Evolutionary conservation across 2,797 vertebrate genomes (phyloP).

Genomic region (Mormyrops attenuatus): DNA sequence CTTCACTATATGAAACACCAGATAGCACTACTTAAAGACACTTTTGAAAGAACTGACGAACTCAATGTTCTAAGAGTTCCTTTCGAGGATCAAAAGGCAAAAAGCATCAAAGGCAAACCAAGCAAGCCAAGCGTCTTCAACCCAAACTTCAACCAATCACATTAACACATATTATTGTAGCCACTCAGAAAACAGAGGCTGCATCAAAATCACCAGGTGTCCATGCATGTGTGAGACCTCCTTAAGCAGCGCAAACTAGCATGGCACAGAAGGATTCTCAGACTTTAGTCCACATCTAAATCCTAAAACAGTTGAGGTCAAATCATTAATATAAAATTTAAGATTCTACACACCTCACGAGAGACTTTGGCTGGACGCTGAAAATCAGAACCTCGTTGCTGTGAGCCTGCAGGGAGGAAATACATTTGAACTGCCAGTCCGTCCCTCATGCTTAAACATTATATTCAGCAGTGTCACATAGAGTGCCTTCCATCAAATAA

Average conservation of each 20-base stretch:
- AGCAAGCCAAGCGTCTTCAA: neutral
- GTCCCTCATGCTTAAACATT: neutral
- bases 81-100: neutral
- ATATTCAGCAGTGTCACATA: neutral
- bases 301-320: neutral
- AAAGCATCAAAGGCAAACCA: neutral
- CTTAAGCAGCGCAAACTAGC: neutral
- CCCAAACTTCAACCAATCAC: neutral
- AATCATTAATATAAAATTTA: neutral
- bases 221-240: neutral
- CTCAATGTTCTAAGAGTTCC: neutral
- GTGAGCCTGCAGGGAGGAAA: slow-evolving; percentile 71
- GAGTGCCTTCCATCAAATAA: neutral
- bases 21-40: neutral
- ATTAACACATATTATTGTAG: neutral
- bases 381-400: slow-evolving; percentile 88
- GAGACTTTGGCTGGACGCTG: slow-evolving; percentile 85
- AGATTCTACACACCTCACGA: slow-evolving; percentile 67
- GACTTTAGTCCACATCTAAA: neutral
- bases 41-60: neutral
- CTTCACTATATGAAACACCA: neutral
- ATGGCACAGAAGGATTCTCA: neutral
- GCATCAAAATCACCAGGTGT: neutral
- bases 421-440: neutral
- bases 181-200: neutral